Evolutionary conservation across 2,888 invertebrate species (phyloP).

Genomic region (Lycia hirtaria): DNA sequence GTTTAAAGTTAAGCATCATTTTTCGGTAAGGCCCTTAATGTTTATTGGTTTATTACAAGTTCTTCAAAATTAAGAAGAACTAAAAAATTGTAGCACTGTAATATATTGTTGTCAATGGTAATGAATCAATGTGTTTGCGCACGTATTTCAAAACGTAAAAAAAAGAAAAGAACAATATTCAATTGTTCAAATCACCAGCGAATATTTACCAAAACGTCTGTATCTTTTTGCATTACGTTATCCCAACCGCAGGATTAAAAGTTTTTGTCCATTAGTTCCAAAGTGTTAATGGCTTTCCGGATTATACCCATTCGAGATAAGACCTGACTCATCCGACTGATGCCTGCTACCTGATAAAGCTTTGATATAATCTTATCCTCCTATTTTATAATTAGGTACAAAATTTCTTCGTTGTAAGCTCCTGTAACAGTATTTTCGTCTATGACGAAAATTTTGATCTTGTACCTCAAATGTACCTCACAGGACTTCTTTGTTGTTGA

Average conservation of each 20-base stretch:
- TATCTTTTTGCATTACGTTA: slow-evolving; percentile 61
- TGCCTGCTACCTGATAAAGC: slow-evolving; percentile 71
- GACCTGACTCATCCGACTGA: slow-evolving; percentile 68
- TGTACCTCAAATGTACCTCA: too few relatives aligned
- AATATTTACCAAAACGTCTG: slow-evolving; percentile 45
- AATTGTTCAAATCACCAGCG: slow-evolving; percentile 8
- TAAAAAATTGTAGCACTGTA: too few relatives aligned
- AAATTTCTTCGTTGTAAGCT: slow-evolving; percentile 29
- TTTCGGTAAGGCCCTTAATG: too few relatives aligned
- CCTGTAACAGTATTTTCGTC: slow-evolving; percentile 2
- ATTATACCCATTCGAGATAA: slow-evolving; percentile 60
- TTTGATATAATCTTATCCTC: slow-evolving; percentile 46
- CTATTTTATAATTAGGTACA: slow-evolving; percentile 40
- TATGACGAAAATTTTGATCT: too few relatives aligned
- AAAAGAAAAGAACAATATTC: too few relatives aligned
- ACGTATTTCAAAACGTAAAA: too few relatives aligned
- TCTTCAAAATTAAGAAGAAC: too few relatives aligned
- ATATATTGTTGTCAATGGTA: too few relatives aligned
- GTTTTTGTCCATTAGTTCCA: slow-evolving; percentile 81
- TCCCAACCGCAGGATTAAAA: slow-evolving; percentile 70
- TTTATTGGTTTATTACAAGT: too few relatives aligned
- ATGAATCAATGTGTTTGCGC: too few relatives aligned
- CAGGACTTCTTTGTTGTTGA: too few relatives aligned
- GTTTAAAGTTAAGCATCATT: too few relatives aligned
- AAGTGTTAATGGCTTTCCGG: slow-evolving; percentile 81